Percentiles rank a stretch among this genome's conserved stretches.
phyloP scores from a whole-genome alignment of 2,888 invertebrate genomes.

The Sinohyriopsis cumingii region DNA sequence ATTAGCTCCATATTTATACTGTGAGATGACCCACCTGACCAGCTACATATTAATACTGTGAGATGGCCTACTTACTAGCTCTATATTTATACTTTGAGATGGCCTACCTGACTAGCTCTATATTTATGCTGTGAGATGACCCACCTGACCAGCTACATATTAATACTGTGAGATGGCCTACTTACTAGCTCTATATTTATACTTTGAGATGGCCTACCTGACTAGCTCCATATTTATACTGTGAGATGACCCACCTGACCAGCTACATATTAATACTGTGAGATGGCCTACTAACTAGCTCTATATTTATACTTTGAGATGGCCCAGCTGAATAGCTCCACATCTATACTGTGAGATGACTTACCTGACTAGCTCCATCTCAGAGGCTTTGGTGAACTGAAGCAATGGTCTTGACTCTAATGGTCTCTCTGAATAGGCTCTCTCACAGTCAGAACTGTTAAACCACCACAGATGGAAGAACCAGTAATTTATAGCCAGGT shows the following conservation, averaged over 20 bases:
- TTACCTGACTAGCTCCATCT: constrained; percentile 40
- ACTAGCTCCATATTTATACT: constrained; percentile 16
- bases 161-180: constrained; percentile 7
- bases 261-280: background rate
- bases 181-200: constrained; percentile 33
- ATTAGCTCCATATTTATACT: constrained; percentile 22
- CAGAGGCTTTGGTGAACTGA: constrained; percentile 25
- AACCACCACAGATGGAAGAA: constrained; percentile 54
- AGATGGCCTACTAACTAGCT: constrained; percentile 30
- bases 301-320: constrained; percentile 3
- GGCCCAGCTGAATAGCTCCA: constrained; percentile 37
- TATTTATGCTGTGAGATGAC: background rate
- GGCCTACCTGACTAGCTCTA: constrained; percentile 10
- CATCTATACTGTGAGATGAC: background rate
- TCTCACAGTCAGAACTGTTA: constrained; percentile 46
- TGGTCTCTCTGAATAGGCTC: constrained; percentile 5
- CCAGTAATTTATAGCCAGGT: constrained; percentile 60
- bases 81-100: background rate
- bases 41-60: constrained; percentile 15
- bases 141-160: constrained; percentile 36
- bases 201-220: constrained; percentile 21
- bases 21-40: constrained; percentile 28
- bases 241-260: too few relatives aligned
- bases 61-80: constrained; percentile 33
- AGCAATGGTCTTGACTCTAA: constrained; percentile 19